These are phyloP conservation scores for Protaetia brevitarsis DNA, from an alignment of 1,140 invertebrate genomes.

Conservation along the genomic window DNA sequence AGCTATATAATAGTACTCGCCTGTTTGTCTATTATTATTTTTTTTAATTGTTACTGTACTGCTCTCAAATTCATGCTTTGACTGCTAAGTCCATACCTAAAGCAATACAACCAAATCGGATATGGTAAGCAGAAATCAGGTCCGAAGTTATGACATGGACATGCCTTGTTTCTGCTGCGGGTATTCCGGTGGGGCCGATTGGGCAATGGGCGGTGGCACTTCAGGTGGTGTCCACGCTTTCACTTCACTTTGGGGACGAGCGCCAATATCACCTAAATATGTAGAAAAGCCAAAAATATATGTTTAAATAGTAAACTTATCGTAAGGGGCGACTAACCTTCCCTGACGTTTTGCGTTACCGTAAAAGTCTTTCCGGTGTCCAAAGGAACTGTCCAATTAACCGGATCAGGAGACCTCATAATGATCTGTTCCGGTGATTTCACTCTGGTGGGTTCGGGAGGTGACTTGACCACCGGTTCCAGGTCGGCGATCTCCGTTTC, in stretches of 20 bases:
- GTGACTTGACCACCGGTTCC: constrained; percentile 76
- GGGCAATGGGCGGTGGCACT: constrained; percentile 59
- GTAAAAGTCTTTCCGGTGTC: constrained; percentile 91
- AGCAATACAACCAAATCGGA: constrained; percentile 49
- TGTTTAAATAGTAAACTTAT: neutral
- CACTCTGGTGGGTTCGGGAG: constrained; percentile 85
- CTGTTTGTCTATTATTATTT: too few species aligned
- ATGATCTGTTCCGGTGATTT: constrained; percentile 91
- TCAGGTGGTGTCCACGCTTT: constrained; percentile 65
- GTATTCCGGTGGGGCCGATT: constrained; percentile 65
- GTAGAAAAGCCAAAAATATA: neutral
- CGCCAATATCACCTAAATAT: constrained; percentile 46
- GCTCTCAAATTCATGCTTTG: constrained; percentile 43
- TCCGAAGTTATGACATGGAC: constrained; percentile 41
- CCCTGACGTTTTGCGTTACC: constrained; percentile 85
- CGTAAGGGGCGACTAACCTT: constrained; percentile 57
- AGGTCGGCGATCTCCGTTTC: constrained; percentile 34
- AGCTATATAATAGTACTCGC: constrained; percentile 36
- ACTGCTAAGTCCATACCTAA: constrained; percentile 48
- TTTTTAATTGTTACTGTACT: constrained; percentile 38
- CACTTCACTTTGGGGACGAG: constrained; percentile 66
- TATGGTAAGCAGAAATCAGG: constrained; percentile 46
- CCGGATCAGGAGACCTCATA: constrained; percentile 85
- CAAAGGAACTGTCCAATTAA: constrained; percentile 91
- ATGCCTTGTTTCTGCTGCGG: constrained; percentile 48